Evolutionary conservation across 1,140 invertebrate genomes (phyloP), one percentile per base, ranked within the genome.

Genomic region (Calliopsis andreniformis): DNA sequence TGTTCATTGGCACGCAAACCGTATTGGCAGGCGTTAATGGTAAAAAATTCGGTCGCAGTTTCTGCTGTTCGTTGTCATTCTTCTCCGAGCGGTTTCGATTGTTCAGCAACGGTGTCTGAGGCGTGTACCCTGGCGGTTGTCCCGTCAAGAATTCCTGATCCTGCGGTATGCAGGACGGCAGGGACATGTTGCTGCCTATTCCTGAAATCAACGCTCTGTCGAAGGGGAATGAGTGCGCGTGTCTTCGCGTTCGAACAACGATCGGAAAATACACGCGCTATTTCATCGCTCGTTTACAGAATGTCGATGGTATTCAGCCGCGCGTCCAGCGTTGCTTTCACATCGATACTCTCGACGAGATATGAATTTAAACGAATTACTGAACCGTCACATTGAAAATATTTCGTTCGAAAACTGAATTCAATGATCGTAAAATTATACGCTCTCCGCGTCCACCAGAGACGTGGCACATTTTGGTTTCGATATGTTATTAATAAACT

Each of bases 141-240:
- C 76, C 59, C 2, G 82, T 55, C 8, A 61, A 12, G 45, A 86
- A 83, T 56, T 90, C 88, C 35, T 89, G 89, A 39, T 91, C 89
- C 35, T 90, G 89, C 4, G 83, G 82, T 4, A 90, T 87, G 42
- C 87, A 89, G 4, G 89, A 88, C 6, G 90, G 89, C 18, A 91
- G 70, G 14, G 90, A 91, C 82, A 89, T 87, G 78, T 91, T 92
- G 67, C 90, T 91, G 61, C 90, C 90, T n/a, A 92, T 86, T 12
- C 89, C 88, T 14, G 84, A 82, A 47, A 91, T 86, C 12, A 91
- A 76, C 20, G 89, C 89, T 28, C 89, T 91, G 42, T 4, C 42
- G 53, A 32, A 25, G 20, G n/a, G 25, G 56, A 67, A 73, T 23
- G n/a, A 51, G 42, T 25, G 7, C 14, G 14, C 25, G 8, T 2